These are phyloP conservation scores for Peromyscus eremicus DNA, from an alignment of 2,797 vertebrate genomes.

Conservation along the genomic window DNA sequence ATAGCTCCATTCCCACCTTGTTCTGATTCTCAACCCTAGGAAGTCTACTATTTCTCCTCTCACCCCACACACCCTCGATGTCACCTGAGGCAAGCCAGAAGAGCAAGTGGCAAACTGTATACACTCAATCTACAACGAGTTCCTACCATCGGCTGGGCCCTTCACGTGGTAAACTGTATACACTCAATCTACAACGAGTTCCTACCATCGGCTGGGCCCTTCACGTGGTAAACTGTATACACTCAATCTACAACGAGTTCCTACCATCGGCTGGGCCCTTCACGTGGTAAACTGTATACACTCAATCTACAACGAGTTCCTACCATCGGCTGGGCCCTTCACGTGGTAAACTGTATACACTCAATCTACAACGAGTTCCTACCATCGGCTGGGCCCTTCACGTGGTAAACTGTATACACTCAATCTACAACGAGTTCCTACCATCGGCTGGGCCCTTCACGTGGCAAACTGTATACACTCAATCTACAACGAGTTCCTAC, in stretches of 20 bases:
- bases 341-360: no score
- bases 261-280: not conserved
- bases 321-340: not conserved
- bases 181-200: not conserved
- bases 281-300: no score
- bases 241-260: not conserved
- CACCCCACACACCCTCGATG: no score
- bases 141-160: not conserved
- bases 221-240: rapidly evolving
- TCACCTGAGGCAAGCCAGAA: not conserved
- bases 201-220: not conserved
- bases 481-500: not conserved
- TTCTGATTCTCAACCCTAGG: not conserved
- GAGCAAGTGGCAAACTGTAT: not conserved
- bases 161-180: rapidly evolving
- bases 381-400: not conserved
- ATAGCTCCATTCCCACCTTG: not conserved
- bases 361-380: not conserved
- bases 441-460: not conserved
- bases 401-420: no score
- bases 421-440: not conserved
- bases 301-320: not conserved
- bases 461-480: no score
- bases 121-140: not conserved
- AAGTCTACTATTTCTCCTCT: not conserved